Conservation (phyloP, 2,888 invertebrate species). For the Pomacea canaliculata region DNA sequence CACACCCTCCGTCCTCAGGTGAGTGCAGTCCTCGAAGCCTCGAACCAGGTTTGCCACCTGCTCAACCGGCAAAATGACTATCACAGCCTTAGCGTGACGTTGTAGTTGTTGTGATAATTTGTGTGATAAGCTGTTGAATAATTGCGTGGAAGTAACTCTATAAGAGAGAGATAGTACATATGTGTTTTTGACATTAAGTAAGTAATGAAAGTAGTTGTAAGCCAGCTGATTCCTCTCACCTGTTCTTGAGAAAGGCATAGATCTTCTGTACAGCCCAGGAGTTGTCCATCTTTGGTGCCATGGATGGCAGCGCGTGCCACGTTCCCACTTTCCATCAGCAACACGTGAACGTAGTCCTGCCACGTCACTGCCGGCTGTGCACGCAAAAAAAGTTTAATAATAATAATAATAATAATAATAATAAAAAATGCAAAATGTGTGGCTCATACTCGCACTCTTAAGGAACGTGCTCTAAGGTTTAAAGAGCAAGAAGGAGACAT, state of each 20-base stretch:
- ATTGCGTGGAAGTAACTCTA: no score
- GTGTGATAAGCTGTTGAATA: no score
- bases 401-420: no score
- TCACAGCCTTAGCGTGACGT: no score
- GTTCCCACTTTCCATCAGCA: conserved; percentile 50
- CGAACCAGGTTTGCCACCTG: conserved; percentile 42
- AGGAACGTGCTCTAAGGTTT: no score
- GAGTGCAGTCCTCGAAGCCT: conserved; percentile 48
- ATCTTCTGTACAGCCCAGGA: conserved; percentile 47
- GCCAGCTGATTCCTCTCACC: conserved; percentile 1
- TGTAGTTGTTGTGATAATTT: no score
- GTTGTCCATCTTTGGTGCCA: conserved; percentile 40
- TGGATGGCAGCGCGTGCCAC: conserved; percentile 50
- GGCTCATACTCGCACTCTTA: no score
- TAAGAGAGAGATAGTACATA: background rate
- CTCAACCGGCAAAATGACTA: background rate
- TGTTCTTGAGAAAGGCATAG: conserved; percentile 37
- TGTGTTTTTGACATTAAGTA: no score
- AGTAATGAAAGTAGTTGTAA: no score
- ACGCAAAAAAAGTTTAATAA: no score
- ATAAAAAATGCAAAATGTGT: no score
- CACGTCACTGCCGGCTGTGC: conserved; percentile 49
- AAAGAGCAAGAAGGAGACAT: no score
- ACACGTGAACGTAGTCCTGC: conserved; percentile 53
- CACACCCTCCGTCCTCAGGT: conserved; percentile 46